A percentile compares a stretch with the other conserved stretches of the same genome.
Evolutionary conservation across 2,113 vertebrate genomes (phyloP).

Genomic region (Arenaria interpres): DNA sequence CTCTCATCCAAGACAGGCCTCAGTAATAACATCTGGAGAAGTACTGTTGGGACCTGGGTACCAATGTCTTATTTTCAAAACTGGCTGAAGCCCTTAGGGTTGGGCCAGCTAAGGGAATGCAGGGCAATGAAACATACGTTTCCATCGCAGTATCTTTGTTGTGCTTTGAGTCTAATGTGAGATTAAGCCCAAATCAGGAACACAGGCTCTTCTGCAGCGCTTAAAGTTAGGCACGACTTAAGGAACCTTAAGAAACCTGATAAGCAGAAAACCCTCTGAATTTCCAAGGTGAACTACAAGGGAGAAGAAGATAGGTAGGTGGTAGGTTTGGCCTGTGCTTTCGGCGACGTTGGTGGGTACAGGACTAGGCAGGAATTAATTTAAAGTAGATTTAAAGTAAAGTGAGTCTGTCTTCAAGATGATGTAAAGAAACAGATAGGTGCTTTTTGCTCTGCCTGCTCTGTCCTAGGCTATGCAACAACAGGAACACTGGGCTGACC

Average conservation of each 20-base stretch:
- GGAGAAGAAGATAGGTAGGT: neutral
- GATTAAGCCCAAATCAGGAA: neutral
- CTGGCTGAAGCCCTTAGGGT: neutral
- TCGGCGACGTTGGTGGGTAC: accelerated
- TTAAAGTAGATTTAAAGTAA: neutral
- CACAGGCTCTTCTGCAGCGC: neutral
- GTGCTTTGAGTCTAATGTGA: neutral
- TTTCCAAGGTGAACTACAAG: neutral
- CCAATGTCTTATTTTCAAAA: neutral
- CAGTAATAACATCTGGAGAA: neutral
- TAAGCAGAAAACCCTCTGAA: neutral
- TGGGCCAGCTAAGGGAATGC: neutral
- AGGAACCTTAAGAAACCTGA: neutral
- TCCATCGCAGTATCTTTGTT: neutral
- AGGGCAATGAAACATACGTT: accelerated
- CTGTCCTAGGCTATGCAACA: neutral
- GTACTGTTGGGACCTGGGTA: neutral
- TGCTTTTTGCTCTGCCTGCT: neutral
- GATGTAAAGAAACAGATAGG: neutral
- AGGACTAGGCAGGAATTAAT: neutral
- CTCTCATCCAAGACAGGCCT: neutral
- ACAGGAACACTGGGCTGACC: neutral
- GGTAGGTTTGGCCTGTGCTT: neutral
- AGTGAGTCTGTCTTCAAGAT: neutral
- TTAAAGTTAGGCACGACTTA: neutral